These are phyloP conservation scores for Lophius americanus DNA, from an alignment of 2,797 vertebrate species.

Conservation along the genomic window DNA sequence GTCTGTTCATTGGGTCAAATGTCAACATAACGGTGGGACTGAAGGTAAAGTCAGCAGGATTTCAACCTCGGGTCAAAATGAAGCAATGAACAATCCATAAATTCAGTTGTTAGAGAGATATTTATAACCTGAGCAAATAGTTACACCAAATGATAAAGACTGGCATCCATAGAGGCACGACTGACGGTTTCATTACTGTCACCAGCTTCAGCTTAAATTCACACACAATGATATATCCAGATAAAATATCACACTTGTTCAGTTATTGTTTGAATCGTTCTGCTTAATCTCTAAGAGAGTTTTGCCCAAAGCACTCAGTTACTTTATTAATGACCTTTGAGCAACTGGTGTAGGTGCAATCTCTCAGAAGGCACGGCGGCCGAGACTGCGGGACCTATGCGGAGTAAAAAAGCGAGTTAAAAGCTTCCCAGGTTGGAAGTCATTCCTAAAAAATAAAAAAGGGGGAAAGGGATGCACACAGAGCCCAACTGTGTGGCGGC, in stretches of 20 bases:
- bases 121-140: not conserved
- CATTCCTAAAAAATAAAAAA: constrained; percentile 7
- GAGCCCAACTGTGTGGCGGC: constrained; percentile 11
- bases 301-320: not conserved
- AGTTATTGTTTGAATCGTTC: constrained; percentile 10
- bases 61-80: not conserved
- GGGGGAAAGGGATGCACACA: not conserved
- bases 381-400: constrained; percentile 12
- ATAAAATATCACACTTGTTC: constrained; percentile 12
- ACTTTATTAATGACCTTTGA: constrained; percentile 30
- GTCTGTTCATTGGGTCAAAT: not conserved
- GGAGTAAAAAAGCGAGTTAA: not conserved
- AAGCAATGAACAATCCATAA: not conserved
- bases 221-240: not conserved
- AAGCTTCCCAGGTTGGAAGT: constrained; percentile 7
- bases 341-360: constrained; percentile 34
- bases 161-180: not conserved
- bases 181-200: not conserved
- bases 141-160: not conserved
- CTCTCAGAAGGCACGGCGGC: constrained; percentile 19
- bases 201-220: constrained; percentile 4
- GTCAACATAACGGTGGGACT: not conserved
- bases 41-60: not conserved
- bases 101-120: not conserved
- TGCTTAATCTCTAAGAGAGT: too few species aligned